Percentiles rank a stretch among this genome's conserved stretches.
Conservation (phyloP, 2,888 invertebrate species). For the Furcula furcula region DNA sequence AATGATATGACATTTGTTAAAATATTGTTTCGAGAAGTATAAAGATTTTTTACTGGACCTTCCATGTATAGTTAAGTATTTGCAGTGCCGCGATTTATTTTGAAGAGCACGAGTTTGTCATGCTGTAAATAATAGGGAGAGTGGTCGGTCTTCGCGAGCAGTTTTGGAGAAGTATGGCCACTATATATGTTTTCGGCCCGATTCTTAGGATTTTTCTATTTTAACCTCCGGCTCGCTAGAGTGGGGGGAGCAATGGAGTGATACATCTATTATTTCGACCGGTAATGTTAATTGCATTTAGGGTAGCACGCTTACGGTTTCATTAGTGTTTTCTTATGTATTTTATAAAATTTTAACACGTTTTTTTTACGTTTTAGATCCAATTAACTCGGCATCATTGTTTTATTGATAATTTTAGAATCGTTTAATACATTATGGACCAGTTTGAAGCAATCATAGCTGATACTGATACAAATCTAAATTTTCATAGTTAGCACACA, state of each 20-base stretch:
- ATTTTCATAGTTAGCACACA: conserved; percentile 41
- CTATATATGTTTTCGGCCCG: conserved; percentile 81
- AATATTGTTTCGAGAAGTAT: conserved; percentile 44
- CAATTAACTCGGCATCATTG: conserved; percentile 61
- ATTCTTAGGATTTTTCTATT: conserved; percentile 69
- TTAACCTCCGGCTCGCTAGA: conserved; percentile 36
- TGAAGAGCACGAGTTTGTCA: conserved; percentile 36
- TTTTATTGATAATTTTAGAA: conserved; percentile 50
- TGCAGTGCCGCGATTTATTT: conserved; percentile 31
- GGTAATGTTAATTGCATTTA: conserved; percentile 57
- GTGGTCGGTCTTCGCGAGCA: conserved; percentile 36
- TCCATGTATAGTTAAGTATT: conserved; percentile 38
- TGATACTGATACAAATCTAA: conserved; percentile 40
- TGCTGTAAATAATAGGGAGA: conserved; percentile 49
- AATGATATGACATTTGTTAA: conserved; percentile 50
- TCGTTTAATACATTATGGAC: conserved; percentile 54
- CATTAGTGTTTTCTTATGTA: conserved; percentile 74
- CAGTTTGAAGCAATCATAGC: conserved; percentile 43
- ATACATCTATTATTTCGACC: conserved; percentile 70
- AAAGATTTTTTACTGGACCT: conserved; percentile 66
- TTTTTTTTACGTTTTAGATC: conserved; percentile 53
- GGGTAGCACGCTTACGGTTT: conserved; percentile 73
- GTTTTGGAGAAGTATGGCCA: conserved; percentile 68
- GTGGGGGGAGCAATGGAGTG: conserved; percentile 62
- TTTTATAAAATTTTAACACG: conserved; percentile 73